Base-by-base conservation (phyloP, 1,140 invertebrate genomes). In the Nasonia vitripennis region DNA sequence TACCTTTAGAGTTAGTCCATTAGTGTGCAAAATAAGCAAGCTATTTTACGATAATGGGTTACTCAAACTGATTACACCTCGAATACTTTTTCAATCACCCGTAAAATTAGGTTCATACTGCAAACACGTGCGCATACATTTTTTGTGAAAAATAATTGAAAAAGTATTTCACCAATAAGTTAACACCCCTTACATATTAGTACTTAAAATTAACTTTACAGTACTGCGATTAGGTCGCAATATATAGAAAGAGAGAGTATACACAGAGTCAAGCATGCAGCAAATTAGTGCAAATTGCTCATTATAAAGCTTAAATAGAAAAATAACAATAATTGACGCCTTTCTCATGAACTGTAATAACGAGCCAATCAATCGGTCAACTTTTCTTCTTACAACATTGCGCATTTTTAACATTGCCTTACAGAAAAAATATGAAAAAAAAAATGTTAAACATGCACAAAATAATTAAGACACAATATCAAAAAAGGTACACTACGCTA, bases 11-110 rank as follows among this genome's bases (percentile, higher is more conserved):
- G 75, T 83, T 83, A 83, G 55, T 51, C 14, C 75, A 75, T 31
- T 27, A 78, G 4, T 78, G 10, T 78, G 55, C 31, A 67, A 20
- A 45, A 83, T 23, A 78, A 83, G 41, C 82, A 78, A 78, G 82
- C 75, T 48, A 6, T 77, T 48, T 78, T 51, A 70, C 41, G n/a
- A 70, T 78, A 48, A 51, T 83, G 12, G 9, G 37, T 78, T 51
- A 51, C 23, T 48, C 41, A 34, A 62, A 62, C 10, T 48, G 23
- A 77, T 20, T 37, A 74, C 12, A 31, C 31, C 12, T 77, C 20
- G n/a, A 23, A 77, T 41, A 77, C 73, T 75, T 75, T 75, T 75
- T 41, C 73, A 75, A 75, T 41, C 37, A 41, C 2, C 11, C 9
- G 10, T 0, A 12, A 71, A 34, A 31, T 31, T 71, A 34, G 68